Conservation (phyloP, 1,140 invertebrate genomes). For the Gyrodactylus bullatarudis region DNA sequence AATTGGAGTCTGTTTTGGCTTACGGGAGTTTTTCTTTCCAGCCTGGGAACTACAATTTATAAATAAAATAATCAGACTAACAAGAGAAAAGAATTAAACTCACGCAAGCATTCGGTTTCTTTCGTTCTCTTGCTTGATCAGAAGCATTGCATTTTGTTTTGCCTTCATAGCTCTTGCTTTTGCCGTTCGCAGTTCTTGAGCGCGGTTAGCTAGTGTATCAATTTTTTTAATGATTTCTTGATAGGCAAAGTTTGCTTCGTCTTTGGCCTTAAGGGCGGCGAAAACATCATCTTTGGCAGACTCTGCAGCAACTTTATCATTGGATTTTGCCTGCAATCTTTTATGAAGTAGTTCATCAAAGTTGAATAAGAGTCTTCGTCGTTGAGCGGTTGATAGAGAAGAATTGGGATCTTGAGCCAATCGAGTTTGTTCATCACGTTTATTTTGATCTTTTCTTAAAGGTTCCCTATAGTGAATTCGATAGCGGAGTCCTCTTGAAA, state of each 20-base stretch:
- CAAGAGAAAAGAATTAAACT: not conserved
- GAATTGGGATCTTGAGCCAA: not conserved
- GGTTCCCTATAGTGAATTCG: not conserved
- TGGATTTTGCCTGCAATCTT: not conserved
- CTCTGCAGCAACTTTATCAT: not conserved
- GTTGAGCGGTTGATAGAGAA: not conserved
- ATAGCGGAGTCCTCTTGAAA: not conserved
- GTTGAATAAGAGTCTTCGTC: not conserved
- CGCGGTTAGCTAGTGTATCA: not conserved
- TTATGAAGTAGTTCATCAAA: not conserved
- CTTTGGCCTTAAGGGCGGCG: not conserved
- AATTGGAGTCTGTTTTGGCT: not conserved
- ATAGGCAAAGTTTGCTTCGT: not conserved
- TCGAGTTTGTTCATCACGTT: not conserved
- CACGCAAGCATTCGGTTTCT: not conserved
- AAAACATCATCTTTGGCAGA: not conserved
- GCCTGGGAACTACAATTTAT: not conserved
- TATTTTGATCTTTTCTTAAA: not conserved
- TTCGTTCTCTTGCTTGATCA: not conserved
- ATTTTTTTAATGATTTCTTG: not conserved
- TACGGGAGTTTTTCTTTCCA: not conserved
- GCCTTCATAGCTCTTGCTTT: not conserved
- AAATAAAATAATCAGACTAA: not conserved
- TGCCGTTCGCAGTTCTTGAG: not conserved
- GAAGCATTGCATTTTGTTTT: not conserved